A percentile compares a stretch with the other conserved stretches of the same genome.
Conservation (phyloP, 2,113 vertebrate species). For the Phaetusa simplex region DNA sequence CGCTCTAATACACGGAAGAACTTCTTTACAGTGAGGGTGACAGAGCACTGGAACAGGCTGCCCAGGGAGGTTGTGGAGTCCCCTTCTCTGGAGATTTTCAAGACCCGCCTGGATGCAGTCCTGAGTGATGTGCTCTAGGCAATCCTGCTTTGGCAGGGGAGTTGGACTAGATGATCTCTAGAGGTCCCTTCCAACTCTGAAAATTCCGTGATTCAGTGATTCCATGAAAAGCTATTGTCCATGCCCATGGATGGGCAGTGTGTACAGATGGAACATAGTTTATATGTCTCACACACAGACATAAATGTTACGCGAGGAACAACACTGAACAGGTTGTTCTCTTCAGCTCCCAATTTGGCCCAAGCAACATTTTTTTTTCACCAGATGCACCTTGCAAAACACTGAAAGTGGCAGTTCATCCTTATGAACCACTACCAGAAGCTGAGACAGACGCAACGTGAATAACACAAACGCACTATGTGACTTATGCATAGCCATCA, state of each 20-base stretch:
- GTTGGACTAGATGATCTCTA: too few species aligned
- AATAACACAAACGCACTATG: neutral
- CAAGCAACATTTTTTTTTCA: neutral
- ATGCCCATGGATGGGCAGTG: neutral
- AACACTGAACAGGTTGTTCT: neutral
- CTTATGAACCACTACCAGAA: neutral
- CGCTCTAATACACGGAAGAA: too few species aligned
- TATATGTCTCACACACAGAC: neutral
- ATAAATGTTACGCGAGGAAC: neutral
- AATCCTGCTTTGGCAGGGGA: too few species aligned
- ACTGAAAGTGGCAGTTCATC: neutral
- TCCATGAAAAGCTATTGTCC: neutral
- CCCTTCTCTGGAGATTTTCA: too few species aligned
- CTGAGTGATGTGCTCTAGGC: too few species aligned
- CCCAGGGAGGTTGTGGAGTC: too few species aligned
- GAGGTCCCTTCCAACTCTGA: too few species aligned
- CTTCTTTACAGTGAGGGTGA: too few species aligned
- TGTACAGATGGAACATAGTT: neutral
- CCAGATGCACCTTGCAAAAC: neutral
- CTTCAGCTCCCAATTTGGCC: neutral
- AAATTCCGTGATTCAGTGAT: too few species aligned
- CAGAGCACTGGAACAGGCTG: too few species aligned
- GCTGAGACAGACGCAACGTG: neutral
- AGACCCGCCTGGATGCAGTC: too few species aligned
- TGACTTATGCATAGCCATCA: fast-evolving